Percentiles rank a stretch among this genome's conserved stretches.
Conservation (phyloP, 2,113 vertebrate species). For the Gopherus flavomarginatus region DNA sequence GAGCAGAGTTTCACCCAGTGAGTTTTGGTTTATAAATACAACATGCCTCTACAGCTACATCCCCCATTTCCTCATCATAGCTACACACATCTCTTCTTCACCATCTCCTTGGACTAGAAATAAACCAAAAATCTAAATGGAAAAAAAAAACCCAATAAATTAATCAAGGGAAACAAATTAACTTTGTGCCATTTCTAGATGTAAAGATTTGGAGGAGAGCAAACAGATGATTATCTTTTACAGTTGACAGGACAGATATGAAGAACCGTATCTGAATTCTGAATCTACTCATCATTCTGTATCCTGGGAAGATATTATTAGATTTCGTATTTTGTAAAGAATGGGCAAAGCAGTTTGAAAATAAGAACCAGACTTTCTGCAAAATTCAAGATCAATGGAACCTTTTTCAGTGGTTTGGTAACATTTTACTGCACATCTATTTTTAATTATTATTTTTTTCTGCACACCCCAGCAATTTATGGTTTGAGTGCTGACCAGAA, state of each 20-base stretch:
- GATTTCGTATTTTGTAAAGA: constrained; percentile 15
- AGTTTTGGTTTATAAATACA: neutral
- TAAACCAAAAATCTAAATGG: neutral
- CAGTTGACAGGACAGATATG: neutral
- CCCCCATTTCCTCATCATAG: neutral
- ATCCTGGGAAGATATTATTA: neutral
- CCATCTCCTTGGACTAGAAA: neutral
- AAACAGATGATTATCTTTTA: neutral
- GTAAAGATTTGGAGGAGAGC: neutral
- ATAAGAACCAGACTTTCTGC: neutral
- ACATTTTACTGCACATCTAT: neutral
- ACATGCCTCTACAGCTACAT: neutral
- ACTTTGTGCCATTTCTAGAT: neutral
- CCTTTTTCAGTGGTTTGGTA: constrained; percentile 46
- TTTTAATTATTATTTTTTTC: constrained; percentile 38
- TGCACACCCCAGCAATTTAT: constrained; percentile 22
- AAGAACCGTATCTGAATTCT: neutral
- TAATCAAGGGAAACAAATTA: neutral
- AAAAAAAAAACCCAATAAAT: neutral
- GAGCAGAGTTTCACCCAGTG: neutral
- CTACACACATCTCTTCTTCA: neutral
- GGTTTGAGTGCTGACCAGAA: constrained; percentile 17
- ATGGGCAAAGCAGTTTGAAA: neutral
- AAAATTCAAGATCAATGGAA: neutral
- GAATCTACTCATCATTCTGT: neutral